phyloP scores from a whole-genome alignment of 2,113 vertebrate genomes.

The Halichoerus grypus region DNA sequence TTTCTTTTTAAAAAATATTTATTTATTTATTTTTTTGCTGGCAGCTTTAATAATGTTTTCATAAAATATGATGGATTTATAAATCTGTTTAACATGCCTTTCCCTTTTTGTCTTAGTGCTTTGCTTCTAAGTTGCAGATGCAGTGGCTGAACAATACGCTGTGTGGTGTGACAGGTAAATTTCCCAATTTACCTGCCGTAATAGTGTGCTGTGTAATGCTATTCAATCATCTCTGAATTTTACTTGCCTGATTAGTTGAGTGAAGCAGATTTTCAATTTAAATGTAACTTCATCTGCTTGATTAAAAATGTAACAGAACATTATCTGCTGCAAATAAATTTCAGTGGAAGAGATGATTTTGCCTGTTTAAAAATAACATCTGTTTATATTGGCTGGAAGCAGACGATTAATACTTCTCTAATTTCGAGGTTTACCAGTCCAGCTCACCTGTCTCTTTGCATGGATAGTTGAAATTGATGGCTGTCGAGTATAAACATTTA shows the following conservation, averaged over 20 bases:
- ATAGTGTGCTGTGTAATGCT: conserved; percentile 82
- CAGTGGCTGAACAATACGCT: conserved; percentile 84
- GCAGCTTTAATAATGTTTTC: conserved; percentile 81
- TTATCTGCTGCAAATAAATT: conserved; percentile 92
- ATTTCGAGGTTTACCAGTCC: conserved; percentile 93
- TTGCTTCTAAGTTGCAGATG: conserved; percentile 83
- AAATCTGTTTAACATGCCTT: conserved; percentile 84
- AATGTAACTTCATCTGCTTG: conserved; percentile 92
- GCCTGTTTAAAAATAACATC: conserved; percentile 90
- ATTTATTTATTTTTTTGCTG: conserved; percentile 70
- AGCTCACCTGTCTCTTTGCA: conserved; percentile 92
- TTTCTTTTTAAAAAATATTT: conserved; percentile 53
- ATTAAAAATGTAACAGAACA: conserved; percentile 93
- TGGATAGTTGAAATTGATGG: conserved; percentile 92
- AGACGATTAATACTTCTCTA: conserved; percentile 91
- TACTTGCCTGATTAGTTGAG: conserved; percentile 89
- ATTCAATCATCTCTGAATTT: conserved; percentile 86
- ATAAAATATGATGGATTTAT: conserved; percentile 86
- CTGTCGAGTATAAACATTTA: conserved; percentile 90
- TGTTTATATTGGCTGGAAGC: conserved; percentile 90
- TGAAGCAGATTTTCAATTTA: conserved; percentile 93
- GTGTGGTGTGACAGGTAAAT: conserved; percentile 88
- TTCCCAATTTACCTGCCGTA: conserved; percentile 87
- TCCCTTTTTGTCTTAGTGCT: conserved; percentile 86
- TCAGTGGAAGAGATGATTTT: conserved; percentile 90